phyloP scores from a whole-genome alignment of 1,140 invertebrate genomes.

The Drosophila santomea region DNA sequence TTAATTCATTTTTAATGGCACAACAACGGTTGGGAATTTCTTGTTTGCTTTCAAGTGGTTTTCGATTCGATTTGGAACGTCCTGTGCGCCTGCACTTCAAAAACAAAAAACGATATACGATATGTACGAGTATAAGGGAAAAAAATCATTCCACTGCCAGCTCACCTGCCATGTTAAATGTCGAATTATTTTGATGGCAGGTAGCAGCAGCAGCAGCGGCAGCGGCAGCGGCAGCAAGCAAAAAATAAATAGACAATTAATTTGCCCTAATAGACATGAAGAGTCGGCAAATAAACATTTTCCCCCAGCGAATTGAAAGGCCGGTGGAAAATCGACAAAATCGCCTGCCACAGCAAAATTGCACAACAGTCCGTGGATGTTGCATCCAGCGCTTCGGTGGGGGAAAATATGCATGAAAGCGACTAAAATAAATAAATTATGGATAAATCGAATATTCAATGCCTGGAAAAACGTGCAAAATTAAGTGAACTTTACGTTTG shows the following conservation, averaged over 20 bases:
- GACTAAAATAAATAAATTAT: constrained; percentile 44
- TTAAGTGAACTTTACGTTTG: neutral
- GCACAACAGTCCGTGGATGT: constrained; percentile 13
- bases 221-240: constrained; percentile 29
- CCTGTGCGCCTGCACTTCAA: neutral
- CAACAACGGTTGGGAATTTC: constrained; percentile 54
- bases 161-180: constrained; percentile 66
- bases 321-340: constrained; percentile 5
- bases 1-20: constrained; percentile 79
- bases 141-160: constrained; percentile 18
- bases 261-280: constrained; percentile 78
- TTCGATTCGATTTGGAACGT: constrained; percentile 20
- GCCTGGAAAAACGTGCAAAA: neutral
- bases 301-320: no score
- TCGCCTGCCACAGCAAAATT: constrained; percentile 29
- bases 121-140: neutral
- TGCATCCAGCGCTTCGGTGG: neutral
- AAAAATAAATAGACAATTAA: constrained; percentile 81
- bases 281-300: constrained; percentile 37
- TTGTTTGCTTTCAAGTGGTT: constrained; percentile 72
- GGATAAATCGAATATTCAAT: constrained; percentile 20
- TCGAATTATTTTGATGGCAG: constrained; percentile 80
- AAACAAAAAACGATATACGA: neutral
- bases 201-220: constrained; percentile 9
- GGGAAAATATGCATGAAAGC: constrained; percentile 21